Evolutionary conservation across 1,140 invertebrate genomes (phyloP).

Genomic region (Megathymus violae): DNA sequence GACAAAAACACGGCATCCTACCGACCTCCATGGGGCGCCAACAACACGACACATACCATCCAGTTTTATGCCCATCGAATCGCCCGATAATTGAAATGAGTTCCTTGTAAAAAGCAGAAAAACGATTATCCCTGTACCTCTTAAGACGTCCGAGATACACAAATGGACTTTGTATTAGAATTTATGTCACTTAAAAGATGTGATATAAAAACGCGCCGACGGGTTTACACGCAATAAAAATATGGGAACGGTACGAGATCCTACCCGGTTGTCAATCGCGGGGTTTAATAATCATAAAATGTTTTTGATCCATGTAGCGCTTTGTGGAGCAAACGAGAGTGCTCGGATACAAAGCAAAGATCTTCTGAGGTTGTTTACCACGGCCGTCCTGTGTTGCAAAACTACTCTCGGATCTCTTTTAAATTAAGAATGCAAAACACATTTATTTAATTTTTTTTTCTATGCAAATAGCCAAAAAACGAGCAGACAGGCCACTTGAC

Average conservation of each 20-base stretch:
- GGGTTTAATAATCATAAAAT: constrained; percentile 82
- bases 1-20: constrained; percentile 59
- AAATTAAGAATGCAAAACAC: too few relatives aligned
- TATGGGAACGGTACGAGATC: constrained; percentile 78
- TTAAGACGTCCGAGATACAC: constrained; percentile 82
- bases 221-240: constrained; percentile 82
- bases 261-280: constrained; percentile 80
- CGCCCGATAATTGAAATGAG: constrained; percentile 82
- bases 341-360: constrained; percentile 7
- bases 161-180: constrained; percentile 83
- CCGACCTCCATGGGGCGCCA: constrained; percentile 69
- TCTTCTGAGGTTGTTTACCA: neutral
- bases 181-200: constrained; percentile 82
- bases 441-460: too few relatives aligned
- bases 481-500: too few relatives aligned
- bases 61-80: constrained; percentile 78
- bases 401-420: too few relatives aligned
- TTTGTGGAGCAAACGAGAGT: constrained; percentile 23
- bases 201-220: constrained; percentile 81
- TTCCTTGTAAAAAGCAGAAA: constrained; percentile 82
- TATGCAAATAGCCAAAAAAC: too few relatives aligned
- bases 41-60: constrained; percentile 69
- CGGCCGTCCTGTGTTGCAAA: too few relatives aligned
- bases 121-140: constrained; percentile 81
- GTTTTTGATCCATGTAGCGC: constrained; percentile 69